Percentiles rank a stretch among this genome's conserved stretches.
These are phyloP conservation scores for Maccullochella peelii DNA, from an alignment of 2,113 vertebrate genomes.

Conservation along the genomic window DNA sequence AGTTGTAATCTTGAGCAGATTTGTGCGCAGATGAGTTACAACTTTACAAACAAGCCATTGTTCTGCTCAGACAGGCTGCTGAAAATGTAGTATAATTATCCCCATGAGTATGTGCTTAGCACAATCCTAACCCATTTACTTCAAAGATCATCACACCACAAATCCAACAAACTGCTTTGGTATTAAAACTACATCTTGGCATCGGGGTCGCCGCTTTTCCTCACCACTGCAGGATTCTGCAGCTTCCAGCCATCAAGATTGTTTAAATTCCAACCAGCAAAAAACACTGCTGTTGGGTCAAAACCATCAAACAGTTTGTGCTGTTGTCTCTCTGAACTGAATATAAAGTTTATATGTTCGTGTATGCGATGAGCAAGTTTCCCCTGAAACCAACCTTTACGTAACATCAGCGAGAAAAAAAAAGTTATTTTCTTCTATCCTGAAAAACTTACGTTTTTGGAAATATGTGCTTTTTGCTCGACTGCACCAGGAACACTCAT, in stretches of 20 bases:
- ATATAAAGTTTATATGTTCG: constrained; percentile 41
- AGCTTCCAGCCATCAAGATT: constrained; percentile 47
- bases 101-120: constrained; percentile 61
- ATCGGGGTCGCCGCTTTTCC: constrained; percentile 20
- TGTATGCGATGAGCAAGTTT: constrained; percentile 8
- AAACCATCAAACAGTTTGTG: constrained; percentile 9
- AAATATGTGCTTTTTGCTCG: constrained; percentile 25
- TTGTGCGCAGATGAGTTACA: constrained; percentile 60
- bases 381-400: constrained; percentile 38
- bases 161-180: constrained; percentile 46
- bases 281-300: constrained; percentile 33
- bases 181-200: constrained; percentile 61
- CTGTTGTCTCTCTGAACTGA: constrained; percentile 35
- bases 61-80: constrained; percentile 63
- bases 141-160: constrained; percentile 64
- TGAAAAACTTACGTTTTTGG: constrained; percentile 2
- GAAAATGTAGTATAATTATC: constrained; percentile 61
- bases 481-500: constrained; percentile 35
- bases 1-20: constrained; percentile 57
- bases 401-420: constrained; percentile 7
- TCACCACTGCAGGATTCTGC: constrained; percentile 28
- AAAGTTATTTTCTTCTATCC: constrained; percentile 2
- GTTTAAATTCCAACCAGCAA: constrained; percentile 52
- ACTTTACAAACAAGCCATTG: constrained; percentile 64
- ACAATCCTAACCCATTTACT: constrained; percentile 60